Conservation (phyloP, 2,797 vertebrate species). For the Pampus argenteus region DNA sequence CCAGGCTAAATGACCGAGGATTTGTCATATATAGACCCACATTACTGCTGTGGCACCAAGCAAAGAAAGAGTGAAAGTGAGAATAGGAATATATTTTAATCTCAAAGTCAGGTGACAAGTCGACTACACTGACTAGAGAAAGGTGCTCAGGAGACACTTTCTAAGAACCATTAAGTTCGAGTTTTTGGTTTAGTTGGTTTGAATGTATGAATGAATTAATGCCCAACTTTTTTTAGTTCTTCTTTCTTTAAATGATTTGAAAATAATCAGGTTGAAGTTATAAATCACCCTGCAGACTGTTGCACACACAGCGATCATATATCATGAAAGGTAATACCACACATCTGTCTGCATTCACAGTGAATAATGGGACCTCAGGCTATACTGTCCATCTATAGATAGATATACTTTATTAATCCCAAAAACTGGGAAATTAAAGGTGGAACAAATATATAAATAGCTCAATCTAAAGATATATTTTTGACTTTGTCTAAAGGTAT, state of each 20-base stretch:
- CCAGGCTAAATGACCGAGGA: conserved; percentile 73
- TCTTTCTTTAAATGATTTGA: neutral
- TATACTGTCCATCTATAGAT: neutral
- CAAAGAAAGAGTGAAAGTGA: conserved; percentile 48
- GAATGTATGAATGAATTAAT: neutral
- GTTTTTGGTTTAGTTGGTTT: neutral
- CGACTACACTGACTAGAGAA: neutral
- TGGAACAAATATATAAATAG: neutral
- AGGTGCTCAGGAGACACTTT: neutral
- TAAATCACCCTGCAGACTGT: neutral
- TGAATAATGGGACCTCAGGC: neutral
- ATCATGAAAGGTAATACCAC: neutral
- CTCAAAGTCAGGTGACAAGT: conserved; percentile 37
- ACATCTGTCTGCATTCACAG: conserved; percentile 8
- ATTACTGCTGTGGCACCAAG: conserved; percentile 53
- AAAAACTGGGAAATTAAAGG: no score
- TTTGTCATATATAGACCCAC: conserved; percentile 77
- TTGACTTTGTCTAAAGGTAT: neutral
- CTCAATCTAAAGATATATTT: neutral
- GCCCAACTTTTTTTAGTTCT: neutral
- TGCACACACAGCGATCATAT: neutral
- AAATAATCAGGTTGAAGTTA: neutral
- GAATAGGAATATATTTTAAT: conserved; percentile 61
- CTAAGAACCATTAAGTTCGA: neutral
- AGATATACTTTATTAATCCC: no score